Evolutionary conservation across 1,140 invertebrate species (phyloP).

Genomic region (Hyposmocoma kahamanoa): DNA sequence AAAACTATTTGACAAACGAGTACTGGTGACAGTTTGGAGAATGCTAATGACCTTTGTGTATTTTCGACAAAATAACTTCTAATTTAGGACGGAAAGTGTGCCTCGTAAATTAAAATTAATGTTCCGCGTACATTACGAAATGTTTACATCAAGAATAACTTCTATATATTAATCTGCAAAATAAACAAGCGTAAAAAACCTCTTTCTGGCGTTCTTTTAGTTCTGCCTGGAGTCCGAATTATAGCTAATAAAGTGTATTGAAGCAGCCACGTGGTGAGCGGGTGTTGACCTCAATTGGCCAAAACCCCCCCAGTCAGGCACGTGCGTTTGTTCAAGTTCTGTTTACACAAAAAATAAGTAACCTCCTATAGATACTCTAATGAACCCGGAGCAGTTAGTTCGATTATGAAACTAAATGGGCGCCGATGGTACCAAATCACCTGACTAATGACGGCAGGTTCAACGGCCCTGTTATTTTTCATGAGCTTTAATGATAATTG

Average conservation of each 20-base stretch:
- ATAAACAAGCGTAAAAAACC: not conserved
- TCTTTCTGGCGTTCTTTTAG: conserved; percentile 10
- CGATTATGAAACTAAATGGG: not conserved
- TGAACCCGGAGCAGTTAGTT: not conserved
- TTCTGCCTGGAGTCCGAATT: conserved; percentile 18
- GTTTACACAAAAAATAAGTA: conserved; percentile 2
- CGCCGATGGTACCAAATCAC: too few species aligned
- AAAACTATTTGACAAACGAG: not conserved
- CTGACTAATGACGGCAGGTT: too few species aligned
- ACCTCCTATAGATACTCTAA: not conserved
- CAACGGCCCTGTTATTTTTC: too few species aligned
- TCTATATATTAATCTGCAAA: not conserved
- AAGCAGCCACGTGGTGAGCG: conserved; percentile 24
- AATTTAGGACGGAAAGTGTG: not conserved
- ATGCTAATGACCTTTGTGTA: conserved; percentile 8
- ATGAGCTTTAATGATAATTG: too few species aligned
- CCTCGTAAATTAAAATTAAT: conserved; percentile 12
- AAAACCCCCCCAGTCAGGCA: not conserved
- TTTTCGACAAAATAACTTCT: not conserved
- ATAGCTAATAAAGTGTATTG: conserved; percentile 34
- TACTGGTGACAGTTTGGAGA: conserved; percentile 7
- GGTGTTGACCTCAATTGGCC: conserved; percentile 20
- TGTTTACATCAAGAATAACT: conserved; percentile 1
- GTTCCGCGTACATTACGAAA: not conserved
- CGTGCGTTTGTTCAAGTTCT: not conserved